phyloP scores from a whole-genome alignment of 2,888 invertebrate species.

The Drosophila putrida region DNA sequence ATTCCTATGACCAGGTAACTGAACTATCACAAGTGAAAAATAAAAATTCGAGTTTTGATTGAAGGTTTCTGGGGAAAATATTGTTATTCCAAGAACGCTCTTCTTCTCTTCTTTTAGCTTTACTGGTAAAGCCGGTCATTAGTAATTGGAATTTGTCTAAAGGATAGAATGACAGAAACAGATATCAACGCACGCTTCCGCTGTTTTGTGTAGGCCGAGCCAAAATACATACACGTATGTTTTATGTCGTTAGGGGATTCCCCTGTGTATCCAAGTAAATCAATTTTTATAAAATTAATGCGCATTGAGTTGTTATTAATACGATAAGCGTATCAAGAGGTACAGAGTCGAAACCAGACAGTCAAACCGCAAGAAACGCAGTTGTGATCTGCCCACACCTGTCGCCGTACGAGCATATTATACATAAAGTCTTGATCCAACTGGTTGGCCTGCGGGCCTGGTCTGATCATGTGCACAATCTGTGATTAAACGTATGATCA shows the following conservation, averaged over 20 bases:
- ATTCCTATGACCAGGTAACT: too few species aligned
- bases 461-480: slow-evolving; percentile 46
- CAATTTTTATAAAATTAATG: slow-evolving; percentile 18
- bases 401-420: neutral
- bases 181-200: neutral
- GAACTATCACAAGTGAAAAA: too few species aligned
- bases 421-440: slow-evolving; percentile 22
- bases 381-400: slow-evolving; percentile 28
- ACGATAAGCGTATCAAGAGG: slow-evolving; percentile 19
- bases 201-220: neutral
- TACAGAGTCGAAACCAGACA: slow-evolving; percentile 32
- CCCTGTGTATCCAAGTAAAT: slow-evolving; percentile 23
- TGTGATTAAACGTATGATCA: slow-evolving; percentile 42
- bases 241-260: slow-evolving; percentile 25
- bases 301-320: slow-evolving; percentile 22
- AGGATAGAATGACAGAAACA: neutral
- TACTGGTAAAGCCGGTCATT: too few species aligned
- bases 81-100: too few species aligned
- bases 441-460: slow-evolving; percentile 30
- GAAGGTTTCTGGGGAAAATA: too few species aligned
- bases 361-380: slow-evolving; percentile 31
- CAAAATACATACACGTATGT: neutral
- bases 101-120: too few species aligned
- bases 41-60: too few species aligned
- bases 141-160: too few species aligned